Evolutionary conservation across 2,888 invertebrate genomes (phyloP).

Genomic region (Notodonta dromedarius): DNA sequence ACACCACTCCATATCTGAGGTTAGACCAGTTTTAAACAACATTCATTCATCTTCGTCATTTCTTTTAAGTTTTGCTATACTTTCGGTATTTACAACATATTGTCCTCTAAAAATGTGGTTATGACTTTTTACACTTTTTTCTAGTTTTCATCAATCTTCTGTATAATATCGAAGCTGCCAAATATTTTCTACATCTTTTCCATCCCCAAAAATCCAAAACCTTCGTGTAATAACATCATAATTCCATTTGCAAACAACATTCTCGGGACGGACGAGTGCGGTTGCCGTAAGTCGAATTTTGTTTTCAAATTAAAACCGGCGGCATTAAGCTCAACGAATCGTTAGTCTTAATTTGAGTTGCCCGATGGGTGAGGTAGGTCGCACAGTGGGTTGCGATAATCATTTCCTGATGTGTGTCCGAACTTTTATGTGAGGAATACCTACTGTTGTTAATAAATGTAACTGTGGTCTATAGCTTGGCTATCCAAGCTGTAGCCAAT

Average conservation of each 20-base stretch:
- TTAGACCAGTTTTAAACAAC: no score
- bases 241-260: conserved; percentile 41
- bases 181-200: no score
- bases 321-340: conserved; percentile 70
- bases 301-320: conserved; percentile 75
- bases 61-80: no score
- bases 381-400: conserved; percentile 13
- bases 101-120: no score
- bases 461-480: no score
- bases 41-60: no score
- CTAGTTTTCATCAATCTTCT: no score
- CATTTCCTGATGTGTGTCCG: background rate
- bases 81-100: no score
- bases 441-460: background rate
- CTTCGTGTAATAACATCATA: conserved; percentile 25
- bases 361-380: conserved; percentile 16
- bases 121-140: no score
- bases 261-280: conserved; percentile 21
- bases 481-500: no score
- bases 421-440: background rate
- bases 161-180: no score
- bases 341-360: conserved; percentile 80
- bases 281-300: conserved; percentile 68
- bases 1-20: no score
- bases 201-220: conserved; percentile 14